Evolutionary conservation across 2,113 vertebrate species (phyloP).

Genomic region (Scomber japonicus): DNA sequence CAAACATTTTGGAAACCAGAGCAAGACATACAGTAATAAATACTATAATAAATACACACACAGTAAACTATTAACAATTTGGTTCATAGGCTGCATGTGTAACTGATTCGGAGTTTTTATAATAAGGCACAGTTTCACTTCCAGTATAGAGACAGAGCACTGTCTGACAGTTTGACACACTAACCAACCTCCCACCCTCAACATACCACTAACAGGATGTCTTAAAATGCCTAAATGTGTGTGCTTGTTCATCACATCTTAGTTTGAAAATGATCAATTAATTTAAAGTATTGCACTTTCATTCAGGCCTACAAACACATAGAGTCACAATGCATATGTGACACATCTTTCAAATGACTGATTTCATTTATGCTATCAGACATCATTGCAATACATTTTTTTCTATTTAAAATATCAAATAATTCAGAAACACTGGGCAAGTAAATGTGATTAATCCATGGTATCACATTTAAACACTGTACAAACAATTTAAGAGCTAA

Average conservation of each 20-base stretch:
- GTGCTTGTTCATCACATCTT: not conserved
- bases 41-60: constrained; percentile 56
- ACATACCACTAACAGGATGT: not conserved
- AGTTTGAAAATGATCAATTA: constrained; percentile 7
- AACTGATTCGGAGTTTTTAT: constrained; percentile 15
- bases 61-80: constrained; percentile 49
- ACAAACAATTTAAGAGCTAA: not conserved
- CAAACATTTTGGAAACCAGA: constrained; percentile 37
- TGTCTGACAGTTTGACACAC: constrained; percentile 7
- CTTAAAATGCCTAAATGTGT: constrained; percentile 7
- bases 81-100: constrained; percentile 35
- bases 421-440: not conserved
- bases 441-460: not conserved
- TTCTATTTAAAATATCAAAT: constrained; percentile 20
- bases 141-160: not conserved
- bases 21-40: constrained; percentile 54
- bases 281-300: constrained; percentile 30
- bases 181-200: not conserved
- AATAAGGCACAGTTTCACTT: constrained; percentile 34
- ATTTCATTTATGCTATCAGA: not conserved
- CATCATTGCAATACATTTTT: constrained; percentile 1
- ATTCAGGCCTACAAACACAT: constrained; percentile 29
- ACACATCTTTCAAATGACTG: not conserved
- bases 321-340: constrained; percentile 11
- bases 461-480: not conserved